These are phyloP conservation scores for Chunga burmeisteri DNA, from an alignment of 2,113 vertebrate species.

Conservation along the genomic window DNA sequence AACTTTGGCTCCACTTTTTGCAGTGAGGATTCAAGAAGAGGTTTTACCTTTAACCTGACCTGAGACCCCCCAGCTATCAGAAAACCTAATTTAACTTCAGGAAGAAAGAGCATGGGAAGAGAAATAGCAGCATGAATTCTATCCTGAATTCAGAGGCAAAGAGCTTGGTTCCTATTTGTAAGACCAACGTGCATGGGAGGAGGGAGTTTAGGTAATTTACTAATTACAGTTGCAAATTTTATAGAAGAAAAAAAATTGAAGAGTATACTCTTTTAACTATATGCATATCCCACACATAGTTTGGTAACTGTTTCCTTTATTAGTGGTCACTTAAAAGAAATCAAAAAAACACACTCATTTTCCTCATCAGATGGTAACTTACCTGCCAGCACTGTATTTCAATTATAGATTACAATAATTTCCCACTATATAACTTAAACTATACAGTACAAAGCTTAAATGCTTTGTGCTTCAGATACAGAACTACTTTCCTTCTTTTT, in stretches of 20 bases:
- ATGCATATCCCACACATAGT: accelerated
- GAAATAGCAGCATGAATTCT: background rate
- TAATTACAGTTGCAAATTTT: background rate
- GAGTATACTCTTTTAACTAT: background rate
- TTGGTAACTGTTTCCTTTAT: background rate
- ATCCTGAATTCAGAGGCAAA: background rate
- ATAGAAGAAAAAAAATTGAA: background rate
- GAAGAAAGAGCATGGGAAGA: background rate
- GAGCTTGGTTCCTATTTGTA: background rate
- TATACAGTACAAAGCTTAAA: background rate
- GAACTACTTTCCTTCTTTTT: background rate
- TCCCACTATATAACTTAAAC: background rate
- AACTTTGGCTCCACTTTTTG: background rate
- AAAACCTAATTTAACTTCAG: background rate
- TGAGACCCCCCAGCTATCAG: background rate
- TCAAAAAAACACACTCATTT: background rate
- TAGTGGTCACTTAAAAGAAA: background rate
- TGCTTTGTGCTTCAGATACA: background rate
- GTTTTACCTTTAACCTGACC: background rate
- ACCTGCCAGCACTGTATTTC: background rate
- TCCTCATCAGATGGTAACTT: background rate
- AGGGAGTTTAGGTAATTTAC: background rate
- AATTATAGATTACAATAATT: background rate
- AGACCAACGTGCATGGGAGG: background rate
- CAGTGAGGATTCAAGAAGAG: background rate